Evolutionary conservation across 2,888 invertebrate species (phyloP), one percentile per base, ranked within the genome.

Genomic region (Pachymerium ferrugineum): DNA sequence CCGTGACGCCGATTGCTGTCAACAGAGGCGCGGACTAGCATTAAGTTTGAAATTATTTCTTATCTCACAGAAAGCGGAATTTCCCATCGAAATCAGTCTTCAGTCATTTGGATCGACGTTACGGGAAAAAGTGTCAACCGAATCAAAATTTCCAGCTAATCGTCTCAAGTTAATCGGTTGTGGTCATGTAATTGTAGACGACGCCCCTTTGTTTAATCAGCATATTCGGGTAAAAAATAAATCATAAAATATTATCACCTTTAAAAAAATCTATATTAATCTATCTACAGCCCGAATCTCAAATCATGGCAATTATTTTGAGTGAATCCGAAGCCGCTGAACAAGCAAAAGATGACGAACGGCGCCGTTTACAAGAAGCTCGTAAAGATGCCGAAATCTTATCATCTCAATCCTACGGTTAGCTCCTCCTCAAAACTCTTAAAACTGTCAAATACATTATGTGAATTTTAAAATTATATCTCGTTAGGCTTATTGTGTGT

Each of bases 131-230:
- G 75, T 81, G 10, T 72, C 79, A 6, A 74, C 76, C 2, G 73
- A 76, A 19, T 73, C 76, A 42, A 76, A 74, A 6, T 54, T 75
- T 12, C 73, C 62, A 14, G 28, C 47, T 6, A 76, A 77, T 16
- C 78, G 77, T 38, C 74, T 80, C 1, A 82, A 81, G 74, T 73
- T 82, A n/a, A 81, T 82, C 28, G 78, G 78, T 74, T 74, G 77
- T 69, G 82, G 82, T 5, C 78, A 76, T 47, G 79, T 82, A 3
- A 76, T 82, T 47, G 77, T 75, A 14, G 80, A 81, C 67, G 75
- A 78, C 2, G 28, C 47, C 3, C 69, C 77, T 14, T 76, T 82
- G 25, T 73, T 74, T 6, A 76, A 78, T 4, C 81, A 82, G 74
- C 77, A 78, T 38, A 74, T 82, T 10, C 81, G 79, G 78, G 82